Evolutionary conservation across 2,888 invertebrate genomes (phyloP), one percentile per base, ranked within the genome.

Genomic region (Trachelus tabidus): DNA sequence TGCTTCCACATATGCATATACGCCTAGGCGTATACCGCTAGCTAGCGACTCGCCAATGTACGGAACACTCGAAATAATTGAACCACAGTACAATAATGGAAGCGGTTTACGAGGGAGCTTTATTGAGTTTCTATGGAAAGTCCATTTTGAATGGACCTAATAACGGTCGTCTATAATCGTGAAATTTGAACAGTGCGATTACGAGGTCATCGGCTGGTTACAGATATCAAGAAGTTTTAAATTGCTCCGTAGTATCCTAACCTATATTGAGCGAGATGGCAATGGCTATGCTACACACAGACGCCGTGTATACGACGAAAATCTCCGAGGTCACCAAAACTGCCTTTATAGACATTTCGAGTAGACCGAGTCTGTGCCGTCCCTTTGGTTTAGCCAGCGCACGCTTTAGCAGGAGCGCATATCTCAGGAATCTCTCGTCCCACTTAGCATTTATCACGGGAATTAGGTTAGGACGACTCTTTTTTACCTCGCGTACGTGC

Each of bases 361-460:
- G 2, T 0, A 23, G 56, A 56, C 23, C 2, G 2, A 23, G 23
- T 23, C 23, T 9, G 6, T 56, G 23, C 9, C 56, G 23, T 56
- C 23, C 23, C 23, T 15, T 56, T 56, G 69, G 79, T 79, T 71
- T 71, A 71, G 71, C 71, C 15, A 12, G 15, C 31, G 11, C 12
- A 12, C 71, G 31, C 31, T n/a, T 15, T 12, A 15, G 56, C 31
- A 31, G 11, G 9, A 71, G 71, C 81, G 79, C 81, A 78, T 85
- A 84, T 84, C 85, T 83, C 82, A 79, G 83, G 86, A 87, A 87
- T 87, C 86, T 85, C 85, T 82, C 83, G 82, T 84, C 81, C 84
- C 83, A 86, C 84, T 88, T 87, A 86, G 84, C 87, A 89, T 90
- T 90, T 89, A 89, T 90, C 89, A 87, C 85, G 76, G 80, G 86